These are phyloP conservation scores for Aradus depressus DNA, from an alignment of 2,888 invertebrate genomes.

Conservation along the genomic window DNA sequence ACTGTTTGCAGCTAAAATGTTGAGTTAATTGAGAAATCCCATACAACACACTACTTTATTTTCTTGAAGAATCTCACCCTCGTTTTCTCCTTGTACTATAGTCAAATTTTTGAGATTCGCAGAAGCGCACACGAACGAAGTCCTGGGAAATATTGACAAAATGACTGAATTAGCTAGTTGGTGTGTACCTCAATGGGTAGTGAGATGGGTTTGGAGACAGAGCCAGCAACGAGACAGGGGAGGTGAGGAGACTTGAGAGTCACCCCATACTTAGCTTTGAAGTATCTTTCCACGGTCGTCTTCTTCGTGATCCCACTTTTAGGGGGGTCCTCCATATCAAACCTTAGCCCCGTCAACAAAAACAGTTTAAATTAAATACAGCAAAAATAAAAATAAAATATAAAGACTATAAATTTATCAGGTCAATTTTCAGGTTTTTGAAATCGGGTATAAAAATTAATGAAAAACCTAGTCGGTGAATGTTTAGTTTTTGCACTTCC, in stretches of 20 bases:
- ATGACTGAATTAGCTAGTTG: too few relatives aligned
- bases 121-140: too few relatives aligned
- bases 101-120: too few relatives aligned
- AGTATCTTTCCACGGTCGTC: constrained; percentile 42
- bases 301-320: neutral
- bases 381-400: neutral
- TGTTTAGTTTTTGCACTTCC: too few relatives aligned
- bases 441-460: neutral
- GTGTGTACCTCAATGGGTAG: constrained; percentile 72
- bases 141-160: too few relatives aligned
- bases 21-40: too few relatives aligned
- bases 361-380: neutral
- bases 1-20: too few relatives aligned
- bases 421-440: neutral
- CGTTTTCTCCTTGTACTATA: too few relatives aligned
- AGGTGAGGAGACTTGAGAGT: constrained; percentile 51
- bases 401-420: neutral
- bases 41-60: too few relatives aligned
- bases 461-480: neutral
- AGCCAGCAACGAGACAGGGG: constrained; percentile 78
- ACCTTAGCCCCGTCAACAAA: neutral
- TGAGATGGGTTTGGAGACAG: constrained; percentile 52
- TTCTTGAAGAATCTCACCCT: too few relatives aligned
- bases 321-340: neutral
- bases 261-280: constrained; percentile 37